A percentile compares a stretch with the other conserved stretches of the same genome.
These are phyloP conservation scores for Otis tarda DNA, from an alignment of 2,113 vertebrate genomes.

Conservation along the genomic window DNA sequence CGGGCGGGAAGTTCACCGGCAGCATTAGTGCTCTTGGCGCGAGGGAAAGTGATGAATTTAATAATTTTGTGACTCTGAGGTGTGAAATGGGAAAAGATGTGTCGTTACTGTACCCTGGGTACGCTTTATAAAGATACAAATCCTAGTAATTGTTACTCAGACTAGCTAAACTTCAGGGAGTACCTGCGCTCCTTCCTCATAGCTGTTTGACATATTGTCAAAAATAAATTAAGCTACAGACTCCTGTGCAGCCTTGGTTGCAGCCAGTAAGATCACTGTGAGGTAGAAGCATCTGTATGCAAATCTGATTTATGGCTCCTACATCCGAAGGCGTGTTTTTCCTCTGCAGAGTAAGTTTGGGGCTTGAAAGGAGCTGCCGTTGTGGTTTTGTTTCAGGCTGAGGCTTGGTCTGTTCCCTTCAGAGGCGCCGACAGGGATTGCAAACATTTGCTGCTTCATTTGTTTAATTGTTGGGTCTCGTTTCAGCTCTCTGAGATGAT, in stretches of 20 bases:
- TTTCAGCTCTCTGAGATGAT: not conserved
- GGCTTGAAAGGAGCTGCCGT: not conserved
- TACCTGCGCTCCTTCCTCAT: not conserved
- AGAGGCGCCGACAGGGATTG: fast-evolving
- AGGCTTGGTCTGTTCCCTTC: not conserved
- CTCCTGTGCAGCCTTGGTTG: not conserved
- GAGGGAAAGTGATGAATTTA: not conserved
- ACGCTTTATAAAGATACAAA: not conserved
- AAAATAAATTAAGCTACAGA: not conserved
- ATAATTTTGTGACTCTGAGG: not conserved
- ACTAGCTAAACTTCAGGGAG: not conserved
- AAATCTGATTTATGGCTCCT: not conserved
- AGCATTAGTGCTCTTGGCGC: not conserved
- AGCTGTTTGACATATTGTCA: not conserved
- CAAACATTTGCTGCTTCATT: not conserved
- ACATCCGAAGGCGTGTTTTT: not conserved
- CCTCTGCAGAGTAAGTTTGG: not conserved
- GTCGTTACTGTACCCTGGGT: not conserved
- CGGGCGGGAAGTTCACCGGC: fast-evolving
- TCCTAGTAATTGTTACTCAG: not conserved
- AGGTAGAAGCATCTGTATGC: not conserved
- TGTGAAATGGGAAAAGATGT: not conserved
- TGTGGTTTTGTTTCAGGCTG: not conserved
- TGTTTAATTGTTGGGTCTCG: not conserved
- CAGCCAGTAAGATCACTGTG: not conserved